A percentile compares a stretch with the other conserved stretches of the same genome.
These are phyloP conservation scores for Portunus trituberculatus DNA, from an alignment of 1,140 invertebrate genomes.

Conservation along the genomic window DNA sequence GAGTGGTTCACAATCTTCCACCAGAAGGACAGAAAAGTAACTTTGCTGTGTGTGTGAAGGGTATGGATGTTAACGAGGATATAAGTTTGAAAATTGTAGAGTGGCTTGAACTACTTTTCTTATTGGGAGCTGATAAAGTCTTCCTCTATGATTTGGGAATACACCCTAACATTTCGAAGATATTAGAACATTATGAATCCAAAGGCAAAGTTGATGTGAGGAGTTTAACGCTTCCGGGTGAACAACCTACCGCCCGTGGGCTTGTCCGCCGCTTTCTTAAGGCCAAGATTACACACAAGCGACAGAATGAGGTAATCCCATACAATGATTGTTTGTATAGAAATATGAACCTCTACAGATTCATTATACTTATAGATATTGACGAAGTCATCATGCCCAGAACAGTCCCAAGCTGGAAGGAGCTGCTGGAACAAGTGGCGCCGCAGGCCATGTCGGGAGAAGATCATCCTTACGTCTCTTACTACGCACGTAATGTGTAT, in stretches of 20 bases:
- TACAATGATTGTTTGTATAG: slow-evolving; percentile 98
- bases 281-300: slow-evolving; percentile 90
- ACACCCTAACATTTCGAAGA: slow-evolving; percentile 94
- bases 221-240: slow-evolving; percentile 92
- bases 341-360: slow-evolving; percentile 94
- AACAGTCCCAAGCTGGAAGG: slow-evolving; percentile 84
- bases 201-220: slow-evolving; percentile 90
- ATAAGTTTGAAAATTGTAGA: slow-evolving; percentile 93
- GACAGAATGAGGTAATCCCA: slow-evolving; percentile 96
- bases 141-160: slow-evolving; percentile 95
- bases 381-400: slow-evolving; percentile 97
- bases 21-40: slow-evolving; percentile 85
- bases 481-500: slow-evolving; percentile 96
- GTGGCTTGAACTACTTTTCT: slow-evolving; percentile 93
- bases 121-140: slow-evolving; percentile 95
- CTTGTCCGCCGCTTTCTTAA: slow-evolving; percentile 94
- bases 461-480: slow-evolving; percentile 89
- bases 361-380: slow-evolving; percentile 94
- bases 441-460: slow-evolving; percentile 84
- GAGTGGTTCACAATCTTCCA: slow-evolving; percentile 89
- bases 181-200: slow-evolving; percentile 89
- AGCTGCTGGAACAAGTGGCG: slow-evolving; percentile 88
- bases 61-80: slow-evolving; percentile 93
- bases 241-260: slow-evolving; percentile 93
- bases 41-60: slow-evolving; percentile 96